Base-by-base conservation (phyloP, 2,888 invertebrate species). In the Boloria selene region DNA sequence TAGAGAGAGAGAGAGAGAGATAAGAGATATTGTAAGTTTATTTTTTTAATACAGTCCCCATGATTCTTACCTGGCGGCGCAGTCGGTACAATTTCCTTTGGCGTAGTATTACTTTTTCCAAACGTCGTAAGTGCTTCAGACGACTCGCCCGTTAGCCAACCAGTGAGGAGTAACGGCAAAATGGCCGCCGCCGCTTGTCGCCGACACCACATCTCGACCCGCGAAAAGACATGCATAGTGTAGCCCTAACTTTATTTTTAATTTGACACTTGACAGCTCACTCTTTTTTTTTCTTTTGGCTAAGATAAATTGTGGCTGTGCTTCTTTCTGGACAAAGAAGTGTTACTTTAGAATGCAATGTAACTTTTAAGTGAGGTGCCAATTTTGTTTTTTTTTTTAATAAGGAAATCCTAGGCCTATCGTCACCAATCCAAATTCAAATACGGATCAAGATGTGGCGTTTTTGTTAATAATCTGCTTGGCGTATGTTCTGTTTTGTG, bases 41-140 rank as follows among this genome's bases (percentile, higher is more conserved):
- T 16, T n/a, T 14, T 44, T 56, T 56, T 50, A 10, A 14, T 49
- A 44, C 50, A 61, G 42, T 50, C 18, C 61, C 51, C 17, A 14
- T 4, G 13, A 10, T 17, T 55, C 92, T 93, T 88, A 95, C 95
- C 93, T 76, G 94, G 93, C 14, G 93, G 90, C 56, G 93, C 86
- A 10, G 94, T 94, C 44, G 93, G 93, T 38, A 89, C 91, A 5
- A 93, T 88, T 50, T 87, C 87, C 68, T 93, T 93, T 13, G 94
- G 93, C 44, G 93, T 89, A 14, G 94, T 93, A 77, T 93, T 94
- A 67, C 93, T 94, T 84, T 95, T 95, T 51, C 95, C 95, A 74
- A 95, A 95, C 17, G 95, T 95, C 0, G 95, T 95, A 67, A 95
- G 85, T 0, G 95, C 95, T 75, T 94, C 93, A 1, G 94, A 93